Base-by-base conservation (phyloP, 2,113 vertebrate genomes). In the Phainopepla nitens region DNA sequence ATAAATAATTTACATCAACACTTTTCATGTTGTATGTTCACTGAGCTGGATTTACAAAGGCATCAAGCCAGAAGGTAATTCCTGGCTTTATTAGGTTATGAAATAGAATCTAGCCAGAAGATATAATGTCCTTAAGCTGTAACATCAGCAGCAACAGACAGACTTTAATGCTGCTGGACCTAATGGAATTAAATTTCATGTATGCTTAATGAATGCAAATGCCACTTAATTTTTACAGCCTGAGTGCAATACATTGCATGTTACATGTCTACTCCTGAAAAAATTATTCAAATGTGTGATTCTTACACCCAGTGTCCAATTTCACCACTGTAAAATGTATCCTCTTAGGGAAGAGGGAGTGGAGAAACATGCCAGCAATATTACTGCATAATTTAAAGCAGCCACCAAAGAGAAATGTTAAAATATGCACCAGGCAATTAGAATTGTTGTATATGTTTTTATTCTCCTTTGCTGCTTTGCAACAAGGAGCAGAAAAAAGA, bases 141-240 rank as follows among this genome's bases (percentile, higher is more conserved):
- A 94, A 72, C 84, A 65, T 50, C 65, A 60, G 39, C 73, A 81
- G 24, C 90, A 93, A 54, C 71, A 95, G 91, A 77, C 57, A 77
- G 65, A 82, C 39, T 71, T 84, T 94, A 87, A 86, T 84, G 82
- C 53, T 97, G 47, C 35, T 80, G 91, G 70, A 93, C 87, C 84
- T 60, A 82, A 91, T 78, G 90, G 89, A 87, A 96, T 96, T 94
- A 94, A 70, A 76, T 94, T 95, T 92, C 79, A 90, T 95, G 53
- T 89, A 83, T 93, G 76, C 83, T 71, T 97, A 97, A 97, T 95
- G 97, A 97, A 94, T 92, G 39, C 87, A 95, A 97, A 83, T 86
- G 61, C 33, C 33, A 56, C 75, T 96, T 96, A 95, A 93, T 96
- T 98, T 96, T 97, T 95, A 91, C 77, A 95, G 92, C 94, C 91